phyloP scores from a whole-genome alignment of 2,797 vertebrate genomes.

The Cyclura pinguis region DNA sequence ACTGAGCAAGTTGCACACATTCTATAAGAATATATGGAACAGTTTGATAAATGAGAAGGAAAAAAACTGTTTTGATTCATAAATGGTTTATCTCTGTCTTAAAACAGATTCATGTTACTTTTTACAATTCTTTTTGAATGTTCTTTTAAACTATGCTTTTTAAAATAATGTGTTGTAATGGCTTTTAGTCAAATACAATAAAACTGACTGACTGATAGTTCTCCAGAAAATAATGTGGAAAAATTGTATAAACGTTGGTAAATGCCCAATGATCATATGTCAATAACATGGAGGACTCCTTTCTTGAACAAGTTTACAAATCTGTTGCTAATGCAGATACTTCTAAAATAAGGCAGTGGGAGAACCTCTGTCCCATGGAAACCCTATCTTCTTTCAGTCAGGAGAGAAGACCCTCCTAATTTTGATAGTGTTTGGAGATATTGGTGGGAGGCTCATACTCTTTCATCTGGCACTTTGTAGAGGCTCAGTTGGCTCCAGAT shows the following conservation, averaged over 20 bases:
- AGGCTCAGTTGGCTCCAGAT: background rate
- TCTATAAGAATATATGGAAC: conserved; percentile 34
- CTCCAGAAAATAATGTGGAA: background rate
- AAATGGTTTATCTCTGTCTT: conserved; percentile 54
- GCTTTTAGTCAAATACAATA: too few relatives aligned
- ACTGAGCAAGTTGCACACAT: conserved; percentile 38
- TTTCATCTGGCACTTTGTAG: too few relatives aligned
- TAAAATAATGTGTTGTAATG: too few relatives aligned
- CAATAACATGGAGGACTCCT: background rate
- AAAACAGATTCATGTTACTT: conserved; percentile 31
- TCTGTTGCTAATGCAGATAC: background rate
- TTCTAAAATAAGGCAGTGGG: background rate
- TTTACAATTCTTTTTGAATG: conserved; percentile 3
- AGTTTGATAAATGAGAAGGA: conserved; percentile 56
- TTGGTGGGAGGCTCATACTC: too few relatives aligned
- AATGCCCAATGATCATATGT: conserved; percentile 34
- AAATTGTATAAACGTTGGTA: background rate
- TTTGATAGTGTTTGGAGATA: too few relatives aligned
- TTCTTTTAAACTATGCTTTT: conserved; percentile 16
- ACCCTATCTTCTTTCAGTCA: too few relatives aligned
- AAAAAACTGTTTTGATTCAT: conserved; percentile 64
- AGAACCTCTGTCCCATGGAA: background rate
- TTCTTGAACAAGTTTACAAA: background rate
- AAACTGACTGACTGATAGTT: too few relatives aligned
- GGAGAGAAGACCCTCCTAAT: too few relatives aligned